Base-by-base conservation (phyloP, 2,797 vertebrate genomes). In the Leptodactylus fallax region DNA sequence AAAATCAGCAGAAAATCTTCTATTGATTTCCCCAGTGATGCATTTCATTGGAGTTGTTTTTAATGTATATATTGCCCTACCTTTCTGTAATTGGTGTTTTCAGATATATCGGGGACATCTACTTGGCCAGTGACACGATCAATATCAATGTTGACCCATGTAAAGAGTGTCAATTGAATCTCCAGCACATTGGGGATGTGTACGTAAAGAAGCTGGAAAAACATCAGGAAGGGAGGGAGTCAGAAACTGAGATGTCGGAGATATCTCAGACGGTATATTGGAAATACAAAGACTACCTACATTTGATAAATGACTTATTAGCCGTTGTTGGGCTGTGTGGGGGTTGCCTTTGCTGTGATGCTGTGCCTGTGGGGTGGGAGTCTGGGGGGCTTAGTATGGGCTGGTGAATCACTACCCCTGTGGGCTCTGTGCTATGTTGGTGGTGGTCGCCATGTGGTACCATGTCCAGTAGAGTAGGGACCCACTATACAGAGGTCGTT, bases 71-170 rank as follows among this genome's bases (percentile, higher is more conserved):
- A 11, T 14, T 76, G 23, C 55, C 74, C 56, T 21, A 63, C 60
- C 60, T 79, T 25, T 53, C 69, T 65, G 74, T 65, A 85, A 86
- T 69, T 79, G 23, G 60, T 67, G 85, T 45, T 78, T 74, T 78
- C 61, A 51, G 45, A 86, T 53, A 51, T 53, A 55, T 69, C 13
- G 61, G 45, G 60, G 61, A 25, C 23, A 55, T n/a, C 60, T 56
- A 79, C 49, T 65, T 56, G 60, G 85, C 76, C 76, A 13, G 23
- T 86, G 85, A 86, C 85, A 27, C 55, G 77, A 86, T 79, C 85
- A 79, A 86, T 79, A 86, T 45, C 47, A 21, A 79, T 76, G 63
- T 69, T 86, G 76, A 86, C 85, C 85, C 85, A 86, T 45, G 76
- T 45, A 79, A 86, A 79, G 47, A 19, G 61, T 69, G 85, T 65